Evolutionary conservation across 2,888 invertebrate species (phyloP).

Genomic region (Cheilosia vernalis): DNA sequence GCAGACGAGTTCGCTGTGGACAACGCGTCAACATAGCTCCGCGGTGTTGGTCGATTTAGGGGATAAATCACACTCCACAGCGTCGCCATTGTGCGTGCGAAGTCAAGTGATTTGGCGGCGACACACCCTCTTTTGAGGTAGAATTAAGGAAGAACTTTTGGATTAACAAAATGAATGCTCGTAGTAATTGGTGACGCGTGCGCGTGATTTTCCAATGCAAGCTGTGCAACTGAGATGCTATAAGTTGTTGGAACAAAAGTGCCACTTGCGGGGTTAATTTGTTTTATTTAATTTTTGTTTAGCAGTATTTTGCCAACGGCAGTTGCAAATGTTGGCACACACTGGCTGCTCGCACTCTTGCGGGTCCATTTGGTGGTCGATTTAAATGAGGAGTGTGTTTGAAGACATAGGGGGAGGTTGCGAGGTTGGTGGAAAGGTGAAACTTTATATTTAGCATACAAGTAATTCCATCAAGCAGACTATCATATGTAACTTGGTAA

Average conservation of each 20-base stretch:
- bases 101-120: conserved; percentile 60
- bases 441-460: background rate
- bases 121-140: conserved; percentile 72
- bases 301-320: conserved; percentile 70
- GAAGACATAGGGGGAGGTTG: background rate
- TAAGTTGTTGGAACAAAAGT: conserved; percentile 37
- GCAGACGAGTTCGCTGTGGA: conserved; percentile 40
- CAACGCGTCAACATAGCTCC: conserved; percentile 17
- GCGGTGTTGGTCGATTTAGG: conserved; percentile 25
- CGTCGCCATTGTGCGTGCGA: conserved; percentile 55
- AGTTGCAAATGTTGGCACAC: conserved; percentile 64
- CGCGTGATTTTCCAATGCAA: conserved; percentile 52
- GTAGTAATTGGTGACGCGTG: conserved; percentile 73
- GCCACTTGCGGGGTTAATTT: conserved; percentile 65
- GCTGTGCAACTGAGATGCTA: conserved; percentile 22
- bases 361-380: conserved; percentile 52
- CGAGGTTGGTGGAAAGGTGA: background rate
- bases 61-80: conserved; percentile 63
- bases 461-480: background rate
- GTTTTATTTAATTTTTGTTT: conserved; percentile 46
- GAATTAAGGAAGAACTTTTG: conserved; percentile 51
- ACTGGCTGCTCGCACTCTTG: conserved; percentile 7
- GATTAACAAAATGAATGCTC: conserved; percentile 35
- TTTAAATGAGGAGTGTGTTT: conserved; percentile 1
- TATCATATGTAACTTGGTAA: background rate